A percentile compares a stretch with the other conserved stretches of the same genome.
Conservation (phyloP, 2,113 vertebrate species). For the Phaethon lepturus region DNA sequence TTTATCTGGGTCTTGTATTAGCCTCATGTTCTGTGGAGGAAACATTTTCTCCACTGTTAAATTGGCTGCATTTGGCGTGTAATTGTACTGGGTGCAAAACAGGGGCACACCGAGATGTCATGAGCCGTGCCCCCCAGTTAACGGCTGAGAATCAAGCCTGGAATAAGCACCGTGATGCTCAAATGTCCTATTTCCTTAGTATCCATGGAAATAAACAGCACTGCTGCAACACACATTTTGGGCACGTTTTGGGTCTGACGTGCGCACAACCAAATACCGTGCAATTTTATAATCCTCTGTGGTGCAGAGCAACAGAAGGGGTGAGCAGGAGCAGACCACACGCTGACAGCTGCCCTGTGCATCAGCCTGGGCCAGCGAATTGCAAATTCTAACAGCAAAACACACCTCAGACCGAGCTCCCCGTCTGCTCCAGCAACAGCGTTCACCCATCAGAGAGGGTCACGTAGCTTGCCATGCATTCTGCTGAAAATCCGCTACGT, state of each 20-base stretch:
- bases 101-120: accelerated
- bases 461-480: neutral
- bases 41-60: neutral
- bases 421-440: neutral
- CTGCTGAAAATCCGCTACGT: neutral
- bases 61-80: neutral
- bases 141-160: neutral
- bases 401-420: neutral
- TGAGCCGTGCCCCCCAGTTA: neutral
- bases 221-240: neutral
- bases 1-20: accelerated
- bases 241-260: neutral
- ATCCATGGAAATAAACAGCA: neutral
- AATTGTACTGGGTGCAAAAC: neutral
- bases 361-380: neutral
- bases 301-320: neutral
- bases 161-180: neutral
- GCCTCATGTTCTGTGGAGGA: neutral
- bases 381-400: neutral
- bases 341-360: neutral
- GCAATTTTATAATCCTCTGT: neutral
- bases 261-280: neutral
- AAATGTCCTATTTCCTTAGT: neutral
- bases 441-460: neutral
- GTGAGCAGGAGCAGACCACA: neutral